A percentile compares a stretch with the other conserved stretches of the same genome.
Evolutionary conservation across 2,888 invertebrate genomes (phyloP).

Genomic region (Cheilosia pagana): DNA sequence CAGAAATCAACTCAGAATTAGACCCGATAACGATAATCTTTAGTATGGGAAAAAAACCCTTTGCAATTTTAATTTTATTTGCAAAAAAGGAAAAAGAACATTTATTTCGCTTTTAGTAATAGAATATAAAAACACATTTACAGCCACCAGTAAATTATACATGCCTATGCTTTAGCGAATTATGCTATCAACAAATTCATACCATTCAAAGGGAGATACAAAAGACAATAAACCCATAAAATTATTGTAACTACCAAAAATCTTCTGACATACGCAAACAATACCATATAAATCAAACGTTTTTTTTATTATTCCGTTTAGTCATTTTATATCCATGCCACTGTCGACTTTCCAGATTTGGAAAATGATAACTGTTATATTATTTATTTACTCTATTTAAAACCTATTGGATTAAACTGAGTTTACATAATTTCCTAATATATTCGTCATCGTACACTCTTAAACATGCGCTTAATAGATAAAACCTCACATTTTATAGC

Average conservation of each 20-base stretch:
- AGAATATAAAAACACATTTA: conserved; percentile 8
- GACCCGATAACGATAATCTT: background rate
- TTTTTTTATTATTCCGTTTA: background rate
- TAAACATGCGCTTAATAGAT: conserved; percentile 18
- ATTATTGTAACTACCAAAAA: conserved; percentile 6
- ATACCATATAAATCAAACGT: background rate
- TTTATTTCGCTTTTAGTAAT: conserved; percentile 27
- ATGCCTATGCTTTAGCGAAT: background rate
- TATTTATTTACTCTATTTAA: conserved; percentile 19
- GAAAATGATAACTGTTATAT: conserved; percentile 34
- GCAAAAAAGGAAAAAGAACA: conserved; percentile 23
- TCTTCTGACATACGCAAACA: conserved; percentile 3
- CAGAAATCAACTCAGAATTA: background rate
- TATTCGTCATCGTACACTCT: conserved; percentile 23
- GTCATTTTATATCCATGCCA: background rate
- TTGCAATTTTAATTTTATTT: background rate
- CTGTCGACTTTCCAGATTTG: conserved; percentile 4
- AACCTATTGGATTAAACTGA: conserved; percentile 34
- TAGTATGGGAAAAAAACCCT: background rate
- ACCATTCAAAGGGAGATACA: background rate
- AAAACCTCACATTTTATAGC: conserved; percentile 24
- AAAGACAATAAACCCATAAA: conserved; percentile 6
- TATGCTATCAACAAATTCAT: conserved; percentile 14
- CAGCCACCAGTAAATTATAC: background rate
- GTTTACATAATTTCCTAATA: conserved; percentile 37